phyloP scores from a whole-genome alignment of 1,140 invertebrate species.

The Eurytemora carolleeae region DNA sequence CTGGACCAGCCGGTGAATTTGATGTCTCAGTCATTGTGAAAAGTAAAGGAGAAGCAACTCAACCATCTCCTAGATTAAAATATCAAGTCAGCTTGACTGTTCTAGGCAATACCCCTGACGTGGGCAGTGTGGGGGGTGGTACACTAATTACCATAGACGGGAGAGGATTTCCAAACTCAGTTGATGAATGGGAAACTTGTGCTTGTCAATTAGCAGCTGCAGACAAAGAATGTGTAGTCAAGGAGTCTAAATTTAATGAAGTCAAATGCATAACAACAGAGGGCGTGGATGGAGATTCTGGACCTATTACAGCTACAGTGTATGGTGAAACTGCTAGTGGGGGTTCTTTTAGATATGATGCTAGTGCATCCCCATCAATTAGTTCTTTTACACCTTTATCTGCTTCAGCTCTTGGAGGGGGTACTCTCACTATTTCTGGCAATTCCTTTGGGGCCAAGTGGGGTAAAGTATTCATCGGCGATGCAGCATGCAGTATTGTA shows the following conservation, averaged over 20 bases:
- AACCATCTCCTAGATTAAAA: background rate
- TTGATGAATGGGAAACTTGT: background rate
- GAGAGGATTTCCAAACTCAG: conserved; percentile 3
- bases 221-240: background rate
- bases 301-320: conserved; percentile 8
- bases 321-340: background rate
- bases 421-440: conserved; percentile 8
- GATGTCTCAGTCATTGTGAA: background rate
- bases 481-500: background rate
- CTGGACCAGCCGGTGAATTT: background rate
- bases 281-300: background rate
- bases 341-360: background rate
- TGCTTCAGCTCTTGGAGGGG: background rate
- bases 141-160: conserved; percentile 5
- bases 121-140: conserved; percentile 12
- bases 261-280: conserved; percentile 10
- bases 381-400: background rate
- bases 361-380: background rate
- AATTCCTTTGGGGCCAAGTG: background rate
- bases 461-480: background rate
- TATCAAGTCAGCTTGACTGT: background rate
- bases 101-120: background rate
- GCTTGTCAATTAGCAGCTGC: background rate
- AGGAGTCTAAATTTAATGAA: background rate
- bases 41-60: background rate